Percentiles rank a stretch among this genome's conserved stretches.
Evolutionary conservation across 2,113 vertebrate genomes (phyloP).

Genomic region (Rafetus swinhoei): DNA sequence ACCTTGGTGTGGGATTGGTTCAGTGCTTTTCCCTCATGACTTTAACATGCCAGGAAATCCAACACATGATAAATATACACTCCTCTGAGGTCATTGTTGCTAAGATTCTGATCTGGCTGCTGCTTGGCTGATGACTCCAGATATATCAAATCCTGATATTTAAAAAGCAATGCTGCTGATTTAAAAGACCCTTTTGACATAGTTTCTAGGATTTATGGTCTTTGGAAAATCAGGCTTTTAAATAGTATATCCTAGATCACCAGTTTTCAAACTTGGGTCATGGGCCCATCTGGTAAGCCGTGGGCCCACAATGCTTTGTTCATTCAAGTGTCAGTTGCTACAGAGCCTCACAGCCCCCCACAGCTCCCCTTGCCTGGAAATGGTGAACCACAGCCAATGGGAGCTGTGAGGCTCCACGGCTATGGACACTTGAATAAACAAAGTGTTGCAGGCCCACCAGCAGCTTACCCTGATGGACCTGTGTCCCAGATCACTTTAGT

Average conservation of each 20-base stretch:
- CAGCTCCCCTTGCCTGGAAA: too few relatives aligned
- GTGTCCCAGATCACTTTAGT: neutral
- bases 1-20: neutral
- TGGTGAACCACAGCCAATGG: too few relatives aligned
- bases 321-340: too few relatives aligned
- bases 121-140: constrained; percentile 51
- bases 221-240: neutral
- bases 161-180: constrained; percentile 43
- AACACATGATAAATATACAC: constrained; percentile 61
- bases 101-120: constrained; percentile 51
- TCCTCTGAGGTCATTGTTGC: constrained; percentile 51
- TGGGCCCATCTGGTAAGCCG: too few relatives aligned
- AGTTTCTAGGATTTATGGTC: neutral
- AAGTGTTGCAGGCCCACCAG: too few relatives aligned
- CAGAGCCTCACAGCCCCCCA: too few relatives aligned
- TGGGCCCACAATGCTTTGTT: too few relatives aligned
- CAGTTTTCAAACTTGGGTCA: too few relatives aligned
- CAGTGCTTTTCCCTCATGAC: neutral
- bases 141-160: constrained; percentile 66
- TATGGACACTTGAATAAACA: too few relatives aligned
- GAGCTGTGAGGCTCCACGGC: too few relatives aligned
- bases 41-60: constrained; percentile 52
- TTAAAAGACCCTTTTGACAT: constrained; percentile 41
- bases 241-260: neutral
- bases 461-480: too few relatives aligned